These are phyloP conservation scores for Misgurnus anguillicaudatus DNA, from an alignment of 2,113 vertebrate species.

Conservation along the genomic window DNA sequence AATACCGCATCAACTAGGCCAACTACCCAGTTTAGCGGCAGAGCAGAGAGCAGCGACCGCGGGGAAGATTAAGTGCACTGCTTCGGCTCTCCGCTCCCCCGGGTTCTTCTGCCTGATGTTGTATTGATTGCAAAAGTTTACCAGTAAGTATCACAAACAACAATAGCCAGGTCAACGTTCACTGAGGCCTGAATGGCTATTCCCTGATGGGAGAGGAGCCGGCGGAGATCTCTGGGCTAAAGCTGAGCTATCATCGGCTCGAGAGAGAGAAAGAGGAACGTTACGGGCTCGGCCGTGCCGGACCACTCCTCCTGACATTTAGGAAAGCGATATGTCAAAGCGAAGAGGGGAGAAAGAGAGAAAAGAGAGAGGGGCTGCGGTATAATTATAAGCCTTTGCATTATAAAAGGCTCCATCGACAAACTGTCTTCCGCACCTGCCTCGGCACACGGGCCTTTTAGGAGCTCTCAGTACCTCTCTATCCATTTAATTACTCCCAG, in stretches of 20 bases:
- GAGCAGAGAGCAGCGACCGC: conserved; percentile 90
- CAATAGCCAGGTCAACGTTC: conserved; percentile 93
- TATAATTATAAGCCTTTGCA: conserved; percentile 89
- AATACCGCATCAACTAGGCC: conserved; percentile 96
- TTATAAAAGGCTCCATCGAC: conserved; percentile 82
- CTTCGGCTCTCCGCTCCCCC: conserved; percentile 90
- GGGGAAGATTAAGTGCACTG: conserved; percentile 96
- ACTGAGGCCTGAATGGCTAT: conserved; percentile 84
- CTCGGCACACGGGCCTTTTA: conserved; percentile 62
- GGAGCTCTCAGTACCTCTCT: conserved; percentile 65
- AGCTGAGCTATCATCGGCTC: conserved; percentile 60
- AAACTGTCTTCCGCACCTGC: conserved; percentile 74
- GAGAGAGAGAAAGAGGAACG: conserved; percentile 62
- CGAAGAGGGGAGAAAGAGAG: conserved; percentile 60
- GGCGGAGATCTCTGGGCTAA: conserved; percentile 23
- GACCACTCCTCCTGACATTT: conserved; percentile 87
- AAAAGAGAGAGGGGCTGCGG: conserved; percentile 73
- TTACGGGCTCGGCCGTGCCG: conserved; percentile 63
- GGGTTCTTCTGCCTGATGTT: conserved; percentile 87
- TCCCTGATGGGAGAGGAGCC: conserved; percentile 73
- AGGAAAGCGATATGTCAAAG: conserved; percentile 85
- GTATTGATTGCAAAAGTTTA: conserved; percentile 98
- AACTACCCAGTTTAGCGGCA: conserved; percentile 92
- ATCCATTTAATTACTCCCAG: conserved; percentile 69
- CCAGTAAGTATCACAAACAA: conserved; percentile 95